phyloP scores from a whole-genome alignment of 64 coral and sea anemone genomes.

The Pocillopora damicornis region DNA sequence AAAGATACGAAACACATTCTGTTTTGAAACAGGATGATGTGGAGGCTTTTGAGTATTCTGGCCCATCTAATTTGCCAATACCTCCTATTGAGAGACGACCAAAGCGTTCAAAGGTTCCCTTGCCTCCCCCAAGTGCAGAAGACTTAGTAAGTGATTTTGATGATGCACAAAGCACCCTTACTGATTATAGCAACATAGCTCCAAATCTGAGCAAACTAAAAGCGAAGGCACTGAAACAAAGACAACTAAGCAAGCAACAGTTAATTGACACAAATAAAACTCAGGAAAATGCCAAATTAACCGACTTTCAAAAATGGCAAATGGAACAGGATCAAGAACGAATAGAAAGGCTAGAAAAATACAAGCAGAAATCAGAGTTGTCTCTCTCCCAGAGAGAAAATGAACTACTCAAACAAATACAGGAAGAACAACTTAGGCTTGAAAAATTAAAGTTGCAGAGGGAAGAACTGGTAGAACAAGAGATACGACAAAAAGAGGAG shows the following conservation, averaged over 20 bases:
- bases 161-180: slow-evolving; percentile 11
- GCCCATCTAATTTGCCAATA: neutral
- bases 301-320: slow-evolving; percentile 89
- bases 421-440: slow-evolving; percentile 72
- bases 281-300: slow-evolving; percentile 46
- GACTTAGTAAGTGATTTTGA: slow-evolving; percentile 1
- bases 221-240: slow-evolving; percentile 65
- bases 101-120: neutral
- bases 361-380: slow-evolving; percentile 41
- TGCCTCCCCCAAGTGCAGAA: slow-evolving; percentile 6
- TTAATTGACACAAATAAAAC: neutral
- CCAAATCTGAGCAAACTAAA: slow-evolving; percentile 79
- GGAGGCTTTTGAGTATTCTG: slow-evolving; percentile 1
- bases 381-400: slow-evolving; percentile 65
- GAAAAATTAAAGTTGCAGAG: slow-evolving; percentile 58
- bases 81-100: slow-evolving; percentile 51
- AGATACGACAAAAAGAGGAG: slow-evolving; percentile 46
- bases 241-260: slow-evolving; percentile 62
- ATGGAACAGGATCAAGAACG: slow-evolving; percentile 65
- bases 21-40: slow-evolving; percentile 35
- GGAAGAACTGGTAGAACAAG: slow-evolving; percentile 70
- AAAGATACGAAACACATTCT: slow-evolving; percentile 70
- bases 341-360: slow-evolving; percentile 54
- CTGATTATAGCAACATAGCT: slow-evolving; percentile 23
- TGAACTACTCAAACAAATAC: slow-evolving; percentile 75